These are phyloP conservation scores for Hirtodrosophila cameraria DNA, from an alignment of 2,888 invertebrate species.

Conservation along the genomic window DNA sequence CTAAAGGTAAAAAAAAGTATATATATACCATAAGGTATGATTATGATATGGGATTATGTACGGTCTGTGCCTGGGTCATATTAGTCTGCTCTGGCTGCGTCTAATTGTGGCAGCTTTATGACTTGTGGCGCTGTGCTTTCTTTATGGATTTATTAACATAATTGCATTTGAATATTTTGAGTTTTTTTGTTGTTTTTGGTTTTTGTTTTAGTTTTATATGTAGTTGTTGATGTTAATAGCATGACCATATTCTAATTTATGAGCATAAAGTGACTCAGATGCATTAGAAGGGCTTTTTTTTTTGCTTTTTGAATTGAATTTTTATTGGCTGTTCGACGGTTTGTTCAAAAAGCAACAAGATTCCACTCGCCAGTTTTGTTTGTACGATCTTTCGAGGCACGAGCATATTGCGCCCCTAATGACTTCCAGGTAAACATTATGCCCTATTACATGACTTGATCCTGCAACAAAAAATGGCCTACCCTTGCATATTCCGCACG, in stretches of 20 bases:
- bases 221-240: slow-evolving; percentile 43
- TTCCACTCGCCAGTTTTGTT: slow-evolving; percentile 14
- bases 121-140: slow-evolving; percentile 58
- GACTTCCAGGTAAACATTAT: slow-evolving; percentile 74
- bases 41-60: slow-evolving; percentile 21
- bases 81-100: slow-evolving; percentile 21
- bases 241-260: slow-evolving; percentile 67
- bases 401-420: slow-evolving; percentile 64
- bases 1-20: background rate
- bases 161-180: slow-evolving; percentile 65
- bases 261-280: slow-evolving; percentile 41
- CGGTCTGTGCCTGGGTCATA: slow-evolving; percentile 10
- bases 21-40: background rate
- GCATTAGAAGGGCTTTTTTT: slow-evolving; percentile 38
- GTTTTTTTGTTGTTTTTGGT: slow-evolving; percentile 3
- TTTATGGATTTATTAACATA: slow-evolving; percentile 76
- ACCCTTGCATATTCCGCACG: slow-evolving; percentile 26
- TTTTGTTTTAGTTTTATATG: slow-evolving; percentile 40
- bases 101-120: slow-evolving; percentile 68
- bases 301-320: slow-evolving; percentile 4
- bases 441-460: slow-evolving; percentile 67
- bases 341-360: slow-evolving; percentile 8
- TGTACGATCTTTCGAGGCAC: slow-evolving; percentile 27
- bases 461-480: slow-evolving; percentile 28
- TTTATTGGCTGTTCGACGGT: slow-evolving; percentile 9